These are phyloP conservation scores for Reticulitermes speratus DNA, from an alignment of 1,140 invertebrate genomes.

Conservation along the genomic window DNA sequence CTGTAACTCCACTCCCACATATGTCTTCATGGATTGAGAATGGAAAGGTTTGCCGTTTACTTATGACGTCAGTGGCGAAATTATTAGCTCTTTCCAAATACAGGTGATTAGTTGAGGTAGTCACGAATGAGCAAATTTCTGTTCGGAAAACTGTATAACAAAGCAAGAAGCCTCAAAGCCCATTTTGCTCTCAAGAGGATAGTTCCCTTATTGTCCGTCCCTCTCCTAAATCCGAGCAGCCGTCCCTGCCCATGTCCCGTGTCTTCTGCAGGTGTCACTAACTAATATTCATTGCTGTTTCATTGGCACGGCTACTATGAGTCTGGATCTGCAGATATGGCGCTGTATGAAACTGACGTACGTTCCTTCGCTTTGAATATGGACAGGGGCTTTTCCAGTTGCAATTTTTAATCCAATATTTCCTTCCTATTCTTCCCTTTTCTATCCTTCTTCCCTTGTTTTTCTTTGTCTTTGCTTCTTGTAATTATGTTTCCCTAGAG, in stretches of 20 bases:
- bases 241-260: not conserved
- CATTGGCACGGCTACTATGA: not conserved
- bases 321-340: not conserved
- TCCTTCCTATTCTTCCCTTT: too few species aligned
- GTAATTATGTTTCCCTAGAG: too few species aligned
- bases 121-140: not conserved
- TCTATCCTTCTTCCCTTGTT: too few species aligned
- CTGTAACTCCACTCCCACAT: too few species aligned
- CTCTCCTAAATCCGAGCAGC: not conserved
- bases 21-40: too few species aligned
- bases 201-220: not conserved
- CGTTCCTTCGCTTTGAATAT: not conserved
- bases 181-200: not conserved
- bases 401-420: too few species aligned
- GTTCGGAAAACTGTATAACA: not conserved
- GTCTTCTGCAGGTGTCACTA: not conserved
- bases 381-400: too few species aligned
- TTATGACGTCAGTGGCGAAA: too few species aligned
- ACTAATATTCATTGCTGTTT: conserved; percentile 3
- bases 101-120: too few species aligned
- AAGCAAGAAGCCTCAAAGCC: not conserved
- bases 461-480: too few species aligned
- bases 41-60: too few species aligned
- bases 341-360: not conserved
- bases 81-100: too few species aligned